Percentiles rank a stretch among this genome's conserved stretches.
phyloP scores from a whole-genome alignment of 1,140 invertebrate genomes.

The Temnothorax longispinosus region DNA sequence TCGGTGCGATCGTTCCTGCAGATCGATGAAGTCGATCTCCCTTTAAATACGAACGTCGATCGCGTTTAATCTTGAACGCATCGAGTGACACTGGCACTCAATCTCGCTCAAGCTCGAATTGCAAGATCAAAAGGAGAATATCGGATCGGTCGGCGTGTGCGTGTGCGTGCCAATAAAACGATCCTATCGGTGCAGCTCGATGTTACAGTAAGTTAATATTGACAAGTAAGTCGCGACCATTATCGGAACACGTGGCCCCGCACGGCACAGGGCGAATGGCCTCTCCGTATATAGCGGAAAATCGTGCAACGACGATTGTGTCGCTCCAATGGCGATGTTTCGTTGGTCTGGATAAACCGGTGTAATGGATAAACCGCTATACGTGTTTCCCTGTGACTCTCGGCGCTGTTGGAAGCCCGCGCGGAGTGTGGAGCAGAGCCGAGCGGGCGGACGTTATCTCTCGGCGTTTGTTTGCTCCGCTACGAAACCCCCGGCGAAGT shows the following conservation, averaged over 20 bases:
- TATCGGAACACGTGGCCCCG: slow-evolving; percentile 24
- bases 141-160: slow-evolving; percentile 37
- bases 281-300: slow-evolving; percentile 20
- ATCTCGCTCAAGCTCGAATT: slow-evolving; percentile 60
- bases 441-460: slow-evolving; percentile 67
- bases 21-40: slow-evolving; percentile 65
- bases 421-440: background rate
- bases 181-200: slow-evolving; percentile 50
- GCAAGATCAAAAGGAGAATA: slow-evolving; percentile 43
- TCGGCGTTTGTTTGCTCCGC: slow-evolving; percentile 72
- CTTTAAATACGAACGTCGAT: slow-evolving; percentile 67
- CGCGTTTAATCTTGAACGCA: slow-evolving; percentile 69
- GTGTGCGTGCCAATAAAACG: slow-evolving; percentile 52
- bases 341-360: slow-evolving; percentile 56
- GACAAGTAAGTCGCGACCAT: slow-evolving; percentile 59
- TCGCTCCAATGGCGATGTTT: slow-evolving; percentile 41
- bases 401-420: background rate
- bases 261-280: background rate
- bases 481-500: slow-evolving; percentile 63
- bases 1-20: slow-evolving; percentile 66
- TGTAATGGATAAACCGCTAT: slow-evolving; percentile 63
- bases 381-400: slow-evolving; percentile 5
- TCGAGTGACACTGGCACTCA: slow-evolving; percentile 65
- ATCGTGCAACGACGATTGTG: slow-evolving; percentile 16
- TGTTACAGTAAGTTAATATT: slow-evolving; percentile 62